phyloP scores from a whole-genome alignment of 2,113 vertebrate genomes.

The Natator depressus region DNA sequence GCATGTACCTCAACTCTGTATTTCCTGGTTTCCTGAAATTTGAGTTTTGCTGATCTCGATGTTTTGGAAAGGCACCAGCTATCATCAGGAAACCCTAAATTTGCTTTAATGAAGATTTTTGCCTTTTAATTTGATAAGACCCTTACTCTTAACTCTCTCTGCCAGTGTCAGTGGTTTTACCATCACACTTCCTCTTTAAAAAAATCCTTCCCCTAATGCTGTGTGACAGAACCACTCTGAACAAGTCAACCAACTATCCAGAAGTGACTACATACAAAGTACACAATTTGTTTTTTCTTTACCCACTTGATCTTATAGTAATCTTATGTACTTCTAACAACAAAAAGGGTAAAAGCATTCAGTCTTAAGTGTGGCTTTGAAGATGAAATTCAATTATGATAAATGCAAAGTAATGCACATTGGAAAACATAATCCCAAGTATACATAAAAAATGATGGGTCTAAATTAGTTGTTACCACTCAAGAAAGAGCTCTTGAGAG shows the following conservation, averaged over 20 bases:
- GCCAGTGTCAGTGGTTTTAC: conserved; percentile 57
- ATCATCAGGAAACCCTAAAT: too few species aligned
- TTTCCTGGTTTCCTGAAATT: too few species aligned
- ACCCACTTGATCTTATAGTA: conserved; percentile 48
- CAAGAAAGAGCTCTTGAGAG: too few species aligned
- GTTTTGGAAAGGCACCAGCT: too few species aligned
- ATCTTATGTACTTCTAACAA: conserved; percentile 63
- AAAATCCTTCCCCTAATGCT: conserved; percentile 18
- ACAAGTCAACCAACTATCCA: conserved; percentile 67
- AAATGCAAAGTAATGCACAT: too few species aligned
- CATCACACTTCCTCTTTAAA: neutral
- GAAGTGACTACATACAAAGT: conserved; percentile 63
- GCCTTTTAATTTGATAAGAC: conserved; percentile 4
- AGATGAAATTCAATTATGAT: neutral
- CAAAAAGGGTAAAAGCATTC: conserved; percentile 33
- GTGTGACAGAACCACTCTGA: conserved; percentile 54
- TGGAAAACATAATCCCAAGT: too few species aligned
- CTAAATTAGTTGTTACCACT: too few species aligned
- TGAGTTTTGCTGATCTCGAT: too few species aligned
- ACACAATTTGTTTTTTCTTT: conserved; percentile 34
- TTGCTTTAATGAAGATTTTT: too few species aligned
- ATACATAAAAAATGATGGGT: too few species aligned
- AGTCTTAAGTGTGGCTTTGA: conserved; percentile 36
- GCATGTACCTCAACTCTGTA: too few species aligned
- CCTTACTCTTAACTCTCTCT: conserved; percentile 32